Conservation (phyloP, 2,113 vertebrate genomes). For the Thunnus maccoyii region DNA sequence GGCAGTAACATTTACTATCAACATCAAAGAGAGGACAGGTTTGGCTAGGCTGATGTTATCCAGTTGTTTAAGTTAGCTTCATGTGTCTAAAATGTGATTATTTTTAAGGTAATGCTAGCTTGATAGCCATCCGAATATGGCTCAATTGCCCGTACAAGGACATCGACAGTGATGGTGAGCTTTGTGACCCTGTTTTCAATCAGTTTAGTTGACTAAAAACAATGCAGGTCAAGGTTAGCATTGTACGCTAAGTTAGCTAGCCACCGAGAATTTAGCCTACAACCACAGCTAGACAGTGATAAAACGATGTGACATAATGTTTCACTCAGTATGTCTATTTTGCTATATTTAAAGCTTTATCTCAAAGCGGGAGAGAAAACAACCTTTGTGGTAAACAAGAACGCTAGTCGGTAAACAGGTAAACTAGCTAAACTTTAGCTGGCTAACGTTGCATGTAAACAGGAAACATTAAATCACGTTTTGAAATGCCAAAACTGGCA, state of each 20-base stretch:
- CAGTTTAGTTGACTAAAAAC: not conserved
- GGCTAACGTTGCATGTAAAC: not conserved
- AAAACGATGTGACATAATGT: not conserved
- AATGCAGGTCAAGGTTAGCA: slow-evolving; percentile 23
- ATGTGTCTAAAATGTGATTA: slow-evolving; percentile 7
- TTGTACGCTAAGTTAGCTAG: slow-evolving; percentile 13
- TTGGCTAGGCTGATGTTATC: not conserved
- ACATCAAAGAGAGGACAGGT: slow-evolving; percentile 12
- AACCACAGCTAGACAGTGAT: not conserved
- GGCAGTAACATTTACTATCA: slow-evolving; percentile 26
- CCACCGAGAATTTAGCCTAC: not conserved
- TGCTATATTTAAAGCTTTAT: not conserved
- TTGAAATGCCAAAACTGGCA: not conserved
- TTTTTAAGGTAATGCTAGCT: not conserved
- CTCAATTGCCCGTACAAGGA: not conserved
- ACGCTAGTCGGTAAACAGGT: not conserved
- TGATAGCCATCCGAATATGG: slow-evolving; percentile 29
- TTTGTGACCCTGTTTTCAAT: not conserved
- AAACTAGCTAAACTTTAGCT: not conserved
- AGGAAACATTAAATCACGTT: not conserved
- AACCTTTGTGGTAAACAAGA: not conserved
- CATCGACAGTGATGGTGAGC: slow-evolving; percentile 57
- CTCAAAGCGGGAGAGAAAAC: not conserved
- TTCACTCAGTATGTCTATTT: not conserved
- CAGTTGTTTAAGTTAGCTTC: not conserved